Conservation (phyloP, 2,888 invertebrate genomes). For the Tiliacea citrago region DNA sequence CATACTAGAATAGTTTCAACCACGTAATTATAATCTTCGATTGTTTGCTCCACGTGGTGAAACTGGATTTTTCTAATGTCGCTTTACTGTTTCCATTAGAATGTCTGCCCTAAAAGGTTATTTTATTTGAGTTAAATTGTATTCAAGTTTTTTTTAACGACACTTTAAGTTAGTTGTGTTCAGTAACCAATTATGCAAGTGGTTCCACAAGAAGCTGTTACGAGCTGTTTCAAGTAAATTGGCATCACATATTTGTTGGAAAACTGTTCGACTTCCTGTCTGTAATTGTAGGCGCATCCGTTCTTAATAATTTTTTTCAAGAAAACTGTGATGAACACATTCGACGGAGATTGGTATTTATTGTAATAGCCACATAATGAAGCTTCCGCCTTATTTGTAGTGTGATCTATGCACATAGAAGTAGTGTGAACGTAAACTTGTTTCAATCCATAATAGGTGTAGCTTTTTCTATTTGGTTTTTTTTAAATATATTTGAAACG, state of each 20-base stretch:
- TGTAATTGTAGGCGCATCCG: slow-evolving; percentile 79
- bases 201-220: slow-evolving; percentile 52
- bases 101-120: slow-evolving; percentile 57
- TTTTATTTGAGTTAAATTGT: slow-evolving; percentile 50
- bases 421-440: slow-evolving; percentile 26
- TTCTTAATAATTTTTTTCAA: slow-evolving; percentile 59
- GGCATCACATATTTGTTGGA: slow-evolving; percentile 67
- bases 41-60: slow-evolving; percentile 70
- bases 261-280: slow-evolving; percentile 72
- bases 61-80: slow-evolving; percentile 60
- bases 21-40: slow-evolving; percentile 69
- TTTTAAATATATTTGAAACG: slow-evolving; percentile 18
- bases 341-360: slow-evolving; percentile 55
- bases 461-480: slow-evolving; percentile 15
- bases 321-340: slow-evolving; percentile 62
- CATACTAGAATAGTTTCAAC: slow-evolving; percentile 64
- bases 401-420: slow-evolving; percentile 44
- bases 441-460: slow-evolving; percentile 10
- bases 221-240: slow-evolving; percentile 60
- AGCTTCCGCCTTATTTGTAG: slow-evolving; percentile 42
- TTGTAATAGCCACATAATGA: slow-evolving; percentile 50
- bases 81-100: slow-evolving; percentile 53
- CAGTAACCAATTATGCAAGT: slow-evolving; percentile 62
- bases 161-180: slow-evolving; percentile 50
- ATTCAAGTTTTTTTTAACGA: slow-evolving; percentile 46